Evolutionary conservation across 2,113 vertebrate genomes (phyloP), one percentile per base, ranked within the genome.

Genomic region (Puma concolor): DNA sequence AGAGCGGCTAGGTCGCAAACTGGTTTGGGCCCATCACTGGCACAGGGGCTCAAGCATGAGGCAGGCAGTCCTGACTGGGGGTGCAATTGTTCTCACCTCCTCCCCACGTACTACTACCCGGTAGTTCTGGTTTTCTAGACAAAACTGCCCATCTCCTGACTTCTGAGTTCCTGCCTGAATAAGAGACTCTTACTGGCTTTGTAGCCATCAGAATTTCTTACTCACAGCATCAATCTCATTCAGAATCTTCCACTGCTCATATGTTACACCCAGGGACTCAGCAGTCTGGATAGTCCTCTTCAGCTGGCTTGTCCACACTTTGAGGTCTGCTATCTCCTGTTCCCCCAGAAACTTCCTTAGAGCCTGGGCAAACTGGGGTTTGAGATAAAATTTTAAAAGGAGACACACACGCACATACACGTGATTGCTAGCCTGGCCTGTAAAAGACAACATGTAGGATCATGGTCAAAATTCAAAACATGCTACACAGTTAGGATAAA

Each of bases 191-290:
- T 4, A 19, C 2, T 41, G 63, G 41, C 41, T 16, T 54, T 67
- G 38, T 4, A 44, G 57, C 69, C 67, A 1, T 29, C 7, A 6
- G 33, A 69, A 5, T 17, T 14, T 52, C 91, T 96, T 92, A 98
- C 99, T 99, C 97, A 99, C 99, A 74, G 99, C 99, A 96, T 99
- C 99, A 0, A 99, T 99, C 98, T 99, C 99, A 0, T 99, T 99
- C 96, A 99, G 99, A 85, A 99, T 99, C 98, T 99, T 99, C 99
- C 99, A 99, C 98, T 99, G 99, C 96, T 99, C 99, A 0, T 99
- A 99, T 0, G 99, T 99, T 48, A 99, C 99, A 0, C 99, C 99
- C 31, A 99, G 98, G 77, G 99, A 99, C 98, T 99, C 99, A 0
- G 99, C 99, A 0, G 99, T 99, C 99, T 99, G 99, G 98, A 99